A percentile compares a stretch with the other conserved stretches of the same genome.
Conservation (phyloP, 2,888 invertebrate species). For the Caradrina kadenii region DNA sequence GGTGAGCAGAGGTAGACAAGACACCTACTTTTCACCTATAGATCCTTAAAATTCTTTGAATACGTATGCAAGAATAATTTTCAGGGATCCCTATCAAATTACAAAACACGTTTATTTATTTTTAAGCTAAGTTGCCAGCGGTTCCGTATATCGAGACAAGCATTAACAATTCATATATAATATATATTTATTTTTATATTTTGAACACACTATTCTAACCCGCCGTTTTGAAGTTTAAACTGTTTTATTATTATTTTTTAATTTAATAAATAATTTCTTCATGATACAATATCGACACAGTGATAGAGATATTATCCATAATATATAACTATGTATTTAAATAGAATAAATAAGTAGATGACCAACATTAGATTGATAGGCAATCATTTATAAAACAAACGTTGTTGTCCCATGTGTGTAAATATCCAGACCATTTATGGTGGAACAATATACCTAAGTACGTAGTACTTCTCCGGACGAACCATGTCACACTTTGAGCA, state of each 20-base stretch:
- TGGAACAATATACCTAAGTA: no score
- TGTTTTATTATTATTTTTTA: conserved; percentile 22
- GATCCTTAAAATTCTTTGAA: conserved; percentile 15
- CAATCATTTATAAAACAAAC: no score
- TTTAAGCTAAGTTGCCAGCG: conserved; percentile 52
- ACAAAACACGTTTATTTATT: conserved; percentile 62
- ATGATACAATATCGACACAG: background rate
- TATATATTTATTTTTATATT: conserved; percentile 57
- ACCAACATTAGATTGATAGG: no score
- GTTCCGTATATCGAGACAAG: conserved; percentile 53
- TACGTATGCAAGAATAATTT: background rate
- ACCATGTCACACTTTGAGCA: no score
- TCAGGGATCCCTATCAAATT: conserved; percentile 36
- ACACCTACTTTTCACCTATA: no score
- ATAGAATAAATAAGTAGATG: no score
- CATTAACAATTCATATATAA: conserved; percentile 63
- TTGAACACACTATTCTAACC: conserved; percentile 64
- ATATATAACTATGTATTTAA: no score
- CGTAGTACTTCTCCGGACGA: no score
- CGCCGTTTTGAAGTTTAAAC: conserved; percentile 19
- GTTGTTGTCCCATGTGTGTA: no score
- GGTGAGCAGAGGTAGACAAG: background rate
- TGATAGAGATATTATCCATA: background rate
- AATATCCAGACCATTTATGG: no score
- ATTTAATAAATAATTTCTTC: background rate